A percentile compares a stretch with the other conserved stretches of the same genome.
Evolutionary conservation across 2,888 invertebrate genomes (phyloP).

Genomic region (Acrobasis repandana): DNA sequence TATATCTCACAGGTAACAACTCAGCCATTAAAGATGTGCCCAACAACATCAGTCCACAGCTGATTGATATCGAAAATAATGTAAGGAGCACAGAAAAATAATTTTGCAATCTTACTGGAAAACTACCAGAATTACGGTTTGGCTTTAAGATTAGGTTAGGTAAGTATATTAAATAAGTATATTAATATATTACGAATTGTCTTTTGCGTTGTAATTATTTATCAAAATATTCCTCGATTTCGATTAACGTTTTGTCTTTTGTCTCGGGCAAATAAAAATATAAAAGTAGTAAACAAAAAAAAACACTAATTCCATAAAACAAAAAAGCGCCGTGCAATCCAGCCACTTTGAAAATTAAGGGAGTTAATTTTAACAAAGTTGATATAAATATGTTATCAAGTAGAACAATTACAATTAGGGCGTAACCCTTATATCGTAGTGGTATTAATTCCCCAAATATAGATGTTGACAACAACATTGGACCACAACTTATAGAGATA

Average conservation of each 20-base stretch:
- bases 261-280: background rate
- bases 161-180: too few species aligned
- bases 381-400: constrained; percentile 20
- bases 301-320: constrained; percentile 15
- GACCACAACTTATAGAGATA: constrained; percentile 43
- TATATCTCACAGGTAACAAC: too few species aligned
- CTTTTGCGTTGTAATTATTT: background rate
- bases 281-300: background rate
- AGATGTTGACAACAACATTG: constrained; percentile 38
- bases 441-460: constrained; percentile 43
- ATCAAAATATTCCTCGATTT: background rate
- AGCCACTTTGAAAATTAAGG: constrained; percentile 33
- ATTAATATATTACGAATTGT: background rate
- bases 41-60: background rate
- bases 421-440: constrained; percentile 38
- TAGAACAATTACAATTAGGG: constrained; percentile 32
- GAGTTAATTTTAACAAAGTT: constrained; percentile 36
- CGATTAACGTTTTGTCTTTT: constrained; percentile 3
- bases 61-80: too few species aligned
- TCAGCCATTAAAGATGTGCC: too few species aligned
- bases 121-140: too few species aligned
- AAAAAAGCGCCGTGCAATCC: constrained; percentile 38
- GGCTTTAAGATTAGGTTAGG: too few species aligned
- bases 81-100: too few species aligned
- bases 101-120: too few species aligned